Percentiles rank a stretch among this genome's conserved stretches.
phyloP scores from a whole-genome alignment of 2,113 vertebrate genomes.

The Cichladusa arquata region DNA sequence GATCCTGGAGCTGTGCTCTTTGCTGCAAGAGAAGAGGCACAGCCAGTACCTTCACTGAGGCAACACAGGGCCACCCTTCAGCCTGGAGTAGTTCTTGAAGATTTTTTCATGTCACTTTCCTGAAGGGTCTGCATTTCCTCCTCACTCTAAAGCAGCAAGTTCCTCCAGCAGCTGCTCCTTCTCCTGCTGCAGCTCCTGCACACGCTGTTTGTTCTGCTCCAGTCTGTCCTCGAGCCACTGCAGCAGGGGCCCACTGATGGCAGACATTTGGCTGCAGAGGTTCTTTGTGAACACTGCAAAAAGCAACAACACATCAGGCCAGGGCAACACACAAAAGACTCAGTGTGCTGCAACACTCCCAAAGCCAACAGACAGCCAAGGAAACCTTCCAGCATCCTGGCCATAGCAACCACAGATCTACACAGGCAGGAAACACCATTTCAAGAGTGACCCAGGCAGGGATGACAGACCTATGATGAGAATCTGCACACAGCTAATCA shows the following conservation, averaged over 20 bases:
- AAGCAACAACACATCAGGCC: background rate
- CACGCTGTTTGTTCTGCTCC: slow-evolving; percentile 89
- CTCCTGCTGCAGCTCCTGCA: slow-evolving; percentile 86
- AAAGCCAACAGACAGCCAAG: background rate
- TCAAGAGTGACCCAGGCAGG: background rate
- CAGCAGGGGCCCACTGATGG: slow-evolving; percentile 93
- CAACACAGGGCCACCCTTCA: background rate
- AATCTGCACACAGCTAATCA: background rate
- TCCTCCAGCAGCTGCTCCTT: slow-evolving; percentile 87
- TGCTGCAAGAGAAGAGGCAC: background rate
- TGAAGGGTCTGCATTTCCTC: background rate
- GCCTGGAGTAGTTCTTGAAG: background rate
- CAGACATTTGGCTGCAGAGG: slow-evolving; percentile 98
- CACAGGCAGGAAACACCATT: background rate
- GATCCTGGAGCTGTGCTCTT: background rate
- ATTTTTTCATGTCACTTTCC: background rate
- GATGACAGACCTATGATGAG: background rate
- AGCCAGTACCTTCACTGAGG: background rate
- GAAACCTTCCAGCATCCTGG: background rate
- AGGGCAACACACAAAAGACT: background rate
- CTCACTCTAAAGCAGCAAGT: slow-evolving; percentile 79
- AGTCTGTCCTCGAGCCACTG: slow-evolving; percentile 97
- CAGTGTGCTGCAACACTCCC: background rate
- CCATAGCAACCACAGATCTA: background rate
- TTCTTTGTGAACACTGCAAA: slow-evolving; percentile 92